Evolutionary conservation across 2,888 invertebrate genomes (phyloP).

Genomic region (Sinopyrophorus schimmeli): DNA sequence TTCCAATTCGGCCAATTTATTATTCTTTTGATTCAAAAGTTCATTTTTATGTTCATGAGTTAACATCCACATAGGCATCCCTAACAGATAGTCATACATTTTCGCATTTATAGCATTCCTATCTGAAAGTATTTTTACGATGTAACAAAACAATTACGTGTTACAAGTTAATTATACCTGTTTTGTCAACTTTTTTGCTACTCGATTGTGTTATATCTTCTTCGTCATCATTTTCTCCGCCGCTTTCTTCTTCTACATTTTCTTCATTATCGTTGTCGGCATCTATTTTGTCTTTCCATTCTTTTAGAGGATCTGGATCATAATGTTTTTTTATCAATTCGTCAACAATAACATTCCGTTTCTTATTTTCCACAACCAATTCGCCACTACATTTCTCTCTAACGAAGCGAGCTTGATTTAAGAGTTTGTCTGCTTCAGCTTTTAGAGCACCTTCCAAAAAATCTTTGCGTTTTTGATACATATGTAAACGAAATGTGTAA

Average conservation of each 20-base stretch:
- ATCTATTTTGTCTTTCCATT: slow-evolving; percentile 76
- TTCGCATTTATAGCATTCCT: slow-evolving; percentile 68
- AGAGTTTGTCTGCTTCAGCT: slow-evolving; percentile 85
- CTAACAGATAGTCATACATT: slow-evolving; percentile 91
- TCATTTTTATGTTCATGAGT: slow-evolving; percentile 93
- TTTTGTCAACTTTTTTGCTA: slow-evolving; percentile 3
- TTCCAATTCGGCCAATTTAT: slow-evolving; percentile 69
- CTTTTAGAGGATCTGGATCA: slow-evolving; percentile 67
- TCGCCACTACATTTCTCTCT: slow-evolving; percentile 92
- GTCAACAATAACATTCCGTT: slow-evolving; percentile 85
- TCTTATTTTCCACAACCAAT: slow-evolving; percentile 89
- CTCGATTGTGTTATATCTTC: slow-evolving; percentile 2
- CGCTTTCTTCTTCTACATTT: slow-evolving; percentile 58
- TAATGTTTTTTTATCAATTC: slow-evolving; percentile 75
- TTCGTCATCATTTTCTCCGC: too few relatives aligned
- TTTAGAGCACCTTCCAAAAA: slow-evolving; percentile 87
- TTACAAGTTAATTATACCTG: too few relatives aligned
- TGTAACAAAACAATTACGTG: slow-evolving; percentile 1
- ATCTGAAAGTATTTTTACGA: too few relatives aligned
- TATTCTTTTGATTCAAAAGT: slow-evolving; percentile 81
- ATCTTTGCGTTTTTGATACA: slow-evolving; percentile 84
- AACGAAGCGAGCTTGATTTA: slow-evolving; percentile 94
- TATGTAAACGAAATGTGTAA: slow-evolving; percentile 75
- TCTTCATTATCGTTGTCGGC: slow-evolving; percentile 67
- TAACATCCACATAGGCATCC: slow-evolving; percentile 95